phyloP scores from a whole-genome alignment of 2,113 vertebrate species.

The Ursus arctos region DNA sequence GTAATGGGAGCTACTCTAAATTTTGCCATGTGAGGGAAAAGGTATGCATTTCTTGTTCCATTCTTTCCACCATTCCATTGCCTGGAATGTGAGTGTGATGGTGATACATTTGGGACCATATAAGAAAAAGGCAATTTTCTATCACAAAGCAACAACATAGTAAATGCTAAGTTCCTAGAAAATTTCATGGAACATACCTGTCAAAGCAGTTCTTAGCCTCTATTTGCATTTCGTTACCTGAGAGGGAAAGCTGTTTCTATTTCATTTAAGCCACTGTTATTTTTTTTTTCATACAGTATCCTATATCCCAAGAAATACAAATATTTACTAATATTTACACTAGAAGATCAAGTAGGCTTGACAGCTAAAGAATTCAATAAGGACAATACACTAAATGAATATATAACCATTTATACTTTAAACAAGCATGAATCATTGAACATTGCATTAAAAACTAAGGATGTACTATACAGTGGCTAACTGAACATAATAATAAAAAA shows the following conservation, averaged over 20 bases:
- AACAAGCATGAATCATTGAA: too few relatives aligned
- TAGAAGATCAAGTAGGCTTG: background rate
- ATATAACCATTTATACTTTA: background rate
- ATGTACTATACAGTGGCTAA: too few relatives aligned
- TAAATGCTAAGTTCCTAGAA: background rate
- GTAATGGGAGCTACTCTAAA: background rate
- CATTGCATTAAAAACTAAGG: too few relatives aligned
- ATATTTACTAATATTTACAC: background rate
- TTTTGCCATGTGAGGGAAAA: background rate
- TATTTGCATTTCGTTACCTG: background rate
- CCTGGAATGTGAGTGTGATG: background rate
- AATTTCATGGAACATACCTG: background rate
- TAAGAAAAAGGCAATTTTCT: background rate
- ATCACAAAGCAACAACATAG: background rate
- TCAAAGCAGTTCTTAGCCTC: background rate
- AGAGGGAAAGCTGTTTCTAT: background rate
- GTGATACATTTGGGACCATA: background rate
- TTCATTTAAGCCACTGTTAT: background rate
- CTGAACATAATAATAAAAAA: too few relatives aligned
- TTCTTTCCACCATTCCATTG: background rate
- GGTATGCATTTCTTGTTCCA: background rate
- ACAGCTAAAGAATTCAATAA: background rate
- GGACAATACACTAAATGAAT: background rate
- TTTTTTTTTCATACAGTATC: background rate
- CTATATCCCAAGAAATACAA: background rate